phyloP scores from a whole-genome alignment of 1,140 invertebrate species.

The Pomacea maculata region DNA sequence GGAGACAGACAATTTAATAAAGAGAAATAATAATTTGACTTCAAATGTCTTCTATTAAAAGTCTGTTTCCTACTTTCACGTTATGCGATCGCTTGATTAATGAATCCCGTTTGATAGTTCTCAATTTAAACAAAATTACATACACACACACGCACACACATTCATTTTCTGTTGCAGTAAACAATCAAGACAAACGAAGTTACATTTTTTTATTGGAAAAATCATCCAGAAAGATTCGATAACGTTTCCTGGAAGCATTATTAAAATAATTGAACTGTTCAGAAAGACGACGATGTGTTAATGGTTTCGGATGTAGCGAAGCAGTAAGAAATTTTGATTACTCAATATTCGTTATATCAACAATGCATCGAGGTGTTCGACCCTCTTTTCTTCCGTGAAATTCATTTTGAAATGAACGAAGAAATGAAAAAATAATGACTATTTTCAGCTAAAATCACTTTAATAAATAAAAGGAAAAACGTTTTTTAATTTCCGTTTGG shows the following conservation, averaged over 20 bases:
- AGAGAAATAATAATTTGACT: not conserved
- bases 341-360: too few relatives aligned
- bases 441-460: too few relatives aligned
- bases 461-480: too few relatives aligned
- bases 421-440: too few relatives aligned
- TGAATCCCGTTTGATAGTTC: not conserved
- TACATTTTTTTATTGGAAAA: not conserved
- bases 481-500: too few relatives aligned
- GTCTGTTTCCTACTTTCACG: too few relatives aligned
- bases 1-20: not conserved
- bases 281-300: not conserved
- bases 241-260: not conserved
- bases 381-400: too few relatives aligned
- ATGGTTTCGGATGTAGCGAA: too few relatives aligned
- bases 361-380: too few relatives aligned
- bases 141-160: constrained; percentile 4
- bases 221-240: not conserved
- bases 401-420: too few relatives aligned
- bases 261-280: not conserved
- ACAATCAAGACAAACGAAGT: not conserved
- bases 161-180: not conserved
- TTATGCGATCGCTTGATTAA: not conserved
- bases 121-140: not conserved
- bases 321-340: too few relatives aligned
- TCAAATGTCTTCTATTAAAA: too few relatives aligned